Base-by-base conservation (phyloP, 2,113 vertebrate species). In the Motacilla tschutschensis region DNA sequence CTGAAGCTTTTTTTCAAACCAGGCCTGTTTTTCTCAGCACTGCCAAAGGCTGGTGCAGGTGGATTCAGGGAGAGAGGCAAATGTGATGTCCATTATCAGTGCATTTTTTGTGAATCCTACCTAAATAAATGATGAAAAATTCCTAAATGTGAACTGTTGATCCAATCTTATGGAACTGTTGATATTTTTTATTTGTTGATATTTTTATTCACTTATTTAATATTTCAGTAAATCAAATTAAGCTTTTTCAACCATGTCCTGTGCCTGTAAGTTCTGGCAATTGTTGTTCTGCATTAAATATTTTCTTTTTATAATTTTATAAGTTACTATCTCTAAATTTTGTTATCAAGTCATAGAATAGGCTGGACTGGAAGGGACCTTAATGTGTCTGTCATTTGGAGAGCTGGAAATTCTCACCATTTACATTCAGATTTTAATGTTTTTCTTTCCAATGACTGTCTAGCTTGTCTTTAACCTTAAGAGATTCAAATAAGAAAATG, bases 11-110 rank as follows among this genome's bases (percentile, higher is more conserved):
- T 38, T 46, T 55, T 63, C 47, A 33, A 6, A 24, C 8, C 19
- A 21, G 12, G 12, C 35, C 10, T 3, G 0, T 31, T 0, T 1
- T n/a, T 22, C 9, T 29, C 6, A 1, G 1, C 5, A 14, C 5
- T 67, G 54, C 47, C 82, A 31, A 47, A 17, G 3, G 3, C 28
- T 38, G 71, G 65, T 71, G 72, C 85, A 76, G 38, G 76, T 72
- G 67, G 41, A 20, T 43, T 21, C 41, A 6, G 41, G 65, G 64
- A 14, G 28, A 58, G 16, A 57, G 14, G 43, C 0, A 0, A 66
- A 53, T 17, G 19, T 36, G 12, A 58, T 76, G 35, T 28, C 38
- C 31, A 15, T 54, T 31, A 2, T 10, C 47, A 28, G 29, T 48
- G 18, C 47, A 24, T 24, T 50, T 75, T 78, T 64, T 15, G 25